Conservation (phyloP, 2,797 vertebrate species). For the Fistularia commersonii region DNA sequence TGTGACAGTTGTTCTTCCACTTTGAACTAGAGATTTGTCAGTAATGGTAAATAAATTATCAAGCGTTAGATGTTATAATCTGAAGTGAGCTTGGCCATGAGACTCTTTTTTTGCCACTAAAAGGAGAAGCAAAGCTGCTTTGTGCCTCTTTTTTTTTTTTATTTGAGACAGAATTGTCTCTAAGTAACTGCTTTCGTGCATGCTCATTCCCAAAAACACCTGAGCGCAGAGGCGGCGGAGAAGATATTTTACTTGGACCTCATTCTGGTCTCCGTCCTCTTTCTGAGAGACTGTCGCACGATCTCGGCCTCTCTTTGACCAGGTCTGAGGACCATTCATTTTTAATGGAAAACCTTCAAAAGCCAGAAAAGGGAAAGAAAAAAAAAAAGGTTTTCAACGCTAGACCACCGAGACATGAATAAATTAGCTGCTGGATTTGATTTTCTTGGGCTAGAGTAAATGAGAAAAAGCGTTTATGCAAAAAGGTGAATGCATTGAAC, state of each 20-base stretch:
- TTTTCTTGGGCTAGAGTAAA: slow-evolving; percentile 16
- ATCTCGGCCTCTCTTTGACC: slow-evolving; percentile 30
- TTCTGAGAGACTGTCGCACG: slow-evolving; percentile 29
- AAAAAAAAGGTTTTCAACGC: slow-evolving; percentile 38
- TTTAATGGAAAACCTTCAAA: slow-evolving; percentile 61
- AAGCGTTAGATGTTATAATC: no score
- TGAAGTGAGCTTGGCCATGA: slow-evolving; percentile 2
- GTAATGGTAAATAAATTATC: no score
- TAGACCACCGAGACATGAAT: slow-evolving; percentile 45
- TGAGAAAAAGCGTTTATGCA: slow-evolving; percentile 26
- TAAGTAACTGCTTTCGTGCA: slow-evolving; percentile 34
- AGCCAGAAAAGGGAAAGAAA: slow-evolving; percentile 1
- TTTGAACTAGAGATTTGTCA: no score
- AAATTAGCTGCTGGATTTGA: slow-evolving; percentile 43
- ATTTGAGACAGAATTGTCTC: slow-evolving; percentile 18
- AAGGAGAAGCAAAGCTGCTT: slow-evolving; percentile 12
- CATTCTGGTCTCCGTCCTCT: slow-evolving; percentile 24
- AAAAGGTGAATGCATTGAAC: slow-evolving; percentile 17
- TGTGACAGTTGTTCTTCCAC: no score
- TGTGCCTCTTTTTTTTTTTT: slow-evolving; percentile 6
- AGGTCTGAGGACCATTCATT: slow-evolving; percentile 54
- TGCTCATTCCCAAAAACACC: slow-evolving; percentile 28
- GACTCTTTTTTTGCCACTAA: no score
- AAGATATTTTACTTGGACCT: slow-evolving; percentile 49
- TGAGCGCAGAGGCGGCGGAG: slow-evolving; percentile 23